These are phyloP conservation scores for Amniataba percoides DNA, from an alignment of 2,797 vertebrate species.

Conservation along the genomic window DNA sequence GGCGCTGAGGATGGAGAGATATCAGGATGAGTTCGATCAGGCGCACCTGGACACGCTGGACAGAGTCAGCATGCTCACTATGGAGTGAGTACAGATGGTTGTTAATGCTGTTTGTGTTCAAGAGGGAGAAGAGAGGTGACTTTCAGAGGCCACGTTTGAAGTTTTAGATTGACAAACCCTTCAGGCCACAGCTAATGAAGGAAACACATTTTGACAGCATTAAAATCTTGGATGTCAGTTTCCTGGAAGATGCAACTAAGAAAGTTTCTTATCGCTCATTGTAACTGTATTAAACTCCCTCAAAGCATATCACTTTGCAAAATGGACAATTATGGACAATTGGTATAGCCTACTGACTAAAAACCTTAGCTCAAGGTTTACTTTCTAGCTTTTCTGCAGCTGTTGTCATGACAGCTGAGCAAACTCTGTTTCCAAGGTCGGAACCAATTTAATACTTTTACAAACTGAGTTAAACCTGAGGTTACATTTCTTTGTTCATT, in stretches of 20 bases:
- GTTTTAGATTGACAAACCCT: neutral
- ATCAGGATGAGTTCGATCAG: constrained; percentile 93
- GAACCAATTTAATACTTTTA: neutral
- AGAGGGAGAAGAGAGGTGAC: neutral
- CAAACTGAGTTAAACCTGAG: neutral
- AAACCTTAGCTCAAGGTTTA: neutral
- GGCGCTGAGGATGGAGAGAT: constrained; percentile 95
- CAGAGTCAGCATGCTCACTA: constrained; percentile 87
- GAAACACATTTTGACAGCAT: neutral
- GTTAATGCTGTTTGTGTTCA: neutral
- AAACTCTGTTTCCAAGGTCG: neutral
- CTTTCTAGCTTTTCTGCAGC: neutral
- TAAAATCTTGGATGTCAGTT: neutral
- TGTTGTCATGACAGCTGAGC: neutral
- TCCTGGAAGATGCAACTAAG: neutral
- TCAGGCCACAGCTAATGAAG: neutral
- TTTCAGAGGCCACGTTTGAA: neutral
- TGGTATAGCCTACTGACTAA: neutral
- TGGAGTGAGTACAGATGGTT: constrained; percentile 83
- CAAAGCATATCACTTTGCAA: neutral
- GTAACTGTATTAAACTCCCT: neutral
- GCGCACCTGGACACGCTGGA: constrained; percentile 94
- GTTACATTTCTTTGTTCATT: neutral
- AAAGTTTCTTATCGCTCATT: neutral
- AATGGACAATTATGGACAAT: neutral